Percentiles rank a stretch among this genome's conserved stretches.
Evolutionary conservation across 2,113 vertebrate genomes (phyloP).

Genomic region (Sinocyclocheilus rhinocerous): DNA sequence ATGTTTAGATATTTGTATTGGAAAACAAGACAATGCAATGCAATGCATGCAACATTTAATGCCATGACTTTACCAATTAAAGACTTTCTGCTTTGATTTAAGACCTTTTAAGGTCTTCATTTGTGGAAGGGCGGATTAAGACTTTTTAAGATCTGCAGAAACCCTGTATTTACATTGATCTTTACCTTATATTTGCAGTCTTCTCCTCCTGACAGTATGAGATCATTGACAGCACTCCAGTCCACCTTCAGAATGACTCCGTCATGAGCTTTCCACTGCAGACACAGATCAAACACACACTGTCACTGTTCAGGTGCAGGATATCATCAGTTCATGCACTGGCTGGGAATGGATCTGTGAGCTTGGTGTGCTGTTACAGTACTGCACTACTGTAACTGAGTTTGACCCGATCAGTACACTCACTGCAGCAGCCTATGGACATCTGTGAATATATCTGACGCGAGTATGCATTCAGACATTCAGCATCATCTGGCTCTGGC

Average conservation of each 20-base stretch:
- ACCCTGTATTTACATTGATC: background rate
- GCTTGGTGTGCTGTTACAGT: background rate
- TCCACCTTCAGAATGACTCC: conserved; percentile 93
- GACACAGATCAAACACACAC: conserved; percentile 38
- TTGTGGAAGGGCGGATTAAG: too few species aligned
- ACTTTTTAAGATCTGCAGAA: too few species aligned
- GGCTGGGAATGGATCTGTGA: background rate
- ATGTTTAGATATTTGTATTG: too few species aligned
- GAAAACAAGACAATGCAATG: too few species aligned
- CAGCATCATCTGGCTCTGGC: background rate
- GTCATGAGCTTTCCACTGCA: conserved; percentile 96
- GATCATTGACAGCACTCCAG: conserved; percentile 94
- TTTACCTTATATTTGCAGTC: conserved; percentile 93
- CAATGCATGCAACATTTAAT: too few species aligned
- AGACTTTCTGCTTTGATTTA: too few species aligned
- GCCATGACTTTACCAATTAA: too few species aligned
- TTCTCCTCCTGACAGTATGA: conserved; percentile 93
- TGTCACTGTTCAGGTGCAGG: background rate
- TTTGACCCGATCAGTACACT: background rate
- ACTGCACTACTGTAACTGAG: background rate
- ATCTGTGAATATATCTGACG: background rate
- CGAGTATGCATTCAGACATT: background rate
- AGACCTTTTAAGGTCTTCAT: too few species aligned
- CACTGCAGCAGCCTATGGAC: background rate
- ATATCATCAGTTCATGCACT: background rate